Base-by-base conservation (phyloP, 2,888 invertebrate species). In the Pseudoips prasinana region DNA sequence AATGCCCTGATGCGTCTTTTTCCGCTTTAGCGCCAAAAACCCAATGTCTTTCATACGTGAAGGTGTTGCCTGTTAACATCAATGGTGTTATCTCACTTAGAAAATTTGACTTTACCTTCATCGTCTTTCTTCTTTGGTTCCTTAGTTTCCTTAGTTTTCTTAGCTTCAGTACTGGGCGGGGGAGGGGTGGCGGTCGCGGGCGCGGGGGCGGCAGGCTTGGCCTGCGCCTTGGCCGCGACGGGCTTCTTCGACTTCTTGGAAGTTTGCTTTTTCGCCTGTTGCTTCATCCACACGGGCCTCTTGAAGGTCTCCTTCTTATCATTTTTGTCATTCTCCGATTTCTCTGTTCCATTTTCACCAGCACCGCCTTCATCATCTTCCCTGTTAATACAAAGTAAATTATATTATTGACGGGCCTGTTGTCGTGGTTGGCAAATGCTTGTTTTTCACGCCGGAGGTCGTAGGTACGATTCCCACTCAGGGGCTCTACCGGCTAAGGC, bases 341-440 rank as follows among this genome's bases (percentile, higher is more conserved):
- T 85, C 20, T 85, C 84, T 3, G 64, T 49, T 25, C 64, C 87
- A 14, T 81, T n/a, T n/a, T n/a, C 90, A 8, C 86, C 90, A 2
- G 74, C 90, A n/a, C 87, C 91, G 1, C 90, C 90, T n/a, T 88
- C 90, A 25, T 89, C 90, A 30, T 89, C 90, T 42, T 91, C 91
- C 48, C 91, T 90, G 48, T 3, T 20, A 20, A 18, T 6, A 18
- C n/a, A 22, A 25, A 26, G 2, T 10, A n/a, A n/a, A n/a, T n/a
- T n/a, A n/a, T n/a, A n/a, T n/a, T n/a, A n/a, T n/a, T n/a, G n/a
- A n/a, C n/a, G n/a, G n/a, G n/a, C n/a, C n/a, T n/a, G n/a, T n/a
- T n/a, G n/a, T n/a, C n/a, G n/a, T n/a, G n/a, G n/a, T n/a, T n/a
- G n/a, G n/a, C n/a, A n/a, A n/a, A n/a, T n/a, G n/a, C n/a, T n/a